These are phyloP conservation scores for Drosophila acutilabella DNA, from an alignment of 2,888 invertebrate genomes.

Conservation along the genomic window DNA sequence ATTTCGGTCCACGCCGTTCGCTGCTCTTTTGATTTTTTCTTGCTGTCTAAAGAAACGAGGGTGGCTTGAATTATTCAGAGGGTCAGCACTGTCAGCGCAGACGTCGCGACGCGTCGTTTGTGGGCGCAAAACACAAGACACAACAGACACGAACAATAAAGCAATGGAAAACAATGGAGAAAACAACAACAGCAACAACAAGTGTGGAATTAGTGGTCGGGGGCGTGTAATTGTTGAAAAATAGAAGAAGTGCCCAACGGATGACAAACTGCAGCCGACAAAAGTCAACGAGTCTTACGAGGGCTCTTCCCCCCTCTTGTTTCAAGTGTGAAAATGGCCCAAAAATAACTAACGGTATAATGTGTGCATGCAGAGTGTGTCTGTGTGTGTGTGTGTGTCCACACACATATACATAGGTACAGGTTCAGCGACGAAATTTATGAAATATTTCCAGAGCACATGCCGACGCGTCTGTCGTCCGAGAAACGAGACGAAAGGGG, in stretches of 20 bases:
- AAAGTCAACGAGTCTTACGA: slow-evolving; percentile 60
- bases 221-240: slow-evolving; percentile 69
- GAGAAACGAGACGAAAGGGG: not conserved
- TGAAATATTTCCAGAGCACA: slow-evolving; percentile 66
- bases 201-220: slow-evolving; percentile 51
- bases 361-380: slow-evolving; percentile 1
- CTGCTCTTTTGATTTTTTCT: slow-evolving; percentile 61
- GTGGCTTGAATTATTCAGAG: slow-evolving; percentile 73
- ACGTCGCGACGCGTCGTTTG: slow-evolving; percentile 38
- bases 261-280: slow-evolving; percentile 71
- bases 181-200: slow-evolving; percentile 52
- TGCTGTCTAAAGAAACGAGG: slow-evolving; percentile 45
- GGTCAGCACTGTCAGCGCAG: slow-evolving; percentile 37
- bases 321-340: slow-evolving; percentile 65
- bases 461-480: slow-evolving; percentile 27
- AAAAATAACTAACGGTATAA: slow-evolving; percentile 47
- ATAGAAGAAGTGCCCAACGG: slow-evolving; percentile 56
- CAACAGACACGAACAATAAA: slow-evolving; percentile 16
- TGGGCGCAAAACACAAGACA: slow-evolving; percentile 55
- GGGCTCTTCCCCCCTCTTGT: slow-evolving; percentile 15
- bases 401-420: slow-evolving; percentile 28
- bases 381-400: not conserved
- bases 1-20: slow-evolving; percentile 30
- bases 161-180: slow-evolving; percentile 24
- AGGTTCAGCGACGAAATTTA: slow-evolving; percentile 65